Base-by-base conservation (phyloP, 2,888 invertebrate species). In the Eucera pruinosa region DNA sequence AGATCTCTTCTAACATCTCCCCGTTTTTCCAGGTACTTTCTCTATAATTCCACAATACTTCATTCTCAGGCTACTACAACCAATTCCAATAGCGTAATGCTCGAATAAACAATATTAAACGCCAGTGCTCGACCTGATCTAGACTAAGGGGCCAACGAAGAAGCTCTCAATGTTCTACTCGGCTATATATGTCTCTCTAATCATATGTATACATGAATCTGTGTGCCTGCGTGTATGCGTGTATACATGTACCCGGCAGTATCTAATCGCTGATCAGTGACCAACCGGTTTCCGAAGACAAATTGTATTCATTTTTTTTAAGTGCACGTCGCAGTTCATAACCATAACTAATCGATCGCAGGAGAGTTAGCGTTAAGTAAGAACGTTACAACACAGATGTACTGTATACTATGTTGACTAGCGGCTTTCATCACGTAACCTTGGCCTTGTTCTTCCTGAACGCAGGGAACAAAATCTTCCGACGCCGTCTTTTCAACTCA, bases 381-480 rank as follows among this genome's bases (percentile, higher is more conserved):
- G 69, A 80, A 72, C 57, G 58, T 68, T 67, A 54, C 58, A 74
- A 70, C 66, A 39, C 30, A 65, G 45, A 45, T 73, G 62, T 54
- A 60, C 45, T 55, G 69, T 58, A 58, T 48, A 61, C 68, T 75
- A 72, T 75, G 81, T 13, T 81, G 87, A 87, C 88, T 84, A 85
- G 85, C 74, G 81, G 72, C 75, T 86, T 90, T 91, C 91, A 91
- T 91, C 91, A 91, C 90, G 91, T 90, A 61, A 88, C 84, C 79
- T 90, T 91, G 61, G 93, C 93, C 87, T 95, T 95, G 54, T 93
- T 91, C 86, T 94, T 95, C 89, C 95, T 94, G 89, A 95, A 95
- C 0, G 88, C 91, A 47, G 95, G 95, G 75, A 95, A 94, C 84
- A 95, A 94, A 65, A 95, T 93, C 87, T 95, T 94, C 52, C 95